Evolutionary conservation across 2,113 vertebrate genomes (phyloP).

Genomic region (Cyrtonyx montezumae): DNA sequence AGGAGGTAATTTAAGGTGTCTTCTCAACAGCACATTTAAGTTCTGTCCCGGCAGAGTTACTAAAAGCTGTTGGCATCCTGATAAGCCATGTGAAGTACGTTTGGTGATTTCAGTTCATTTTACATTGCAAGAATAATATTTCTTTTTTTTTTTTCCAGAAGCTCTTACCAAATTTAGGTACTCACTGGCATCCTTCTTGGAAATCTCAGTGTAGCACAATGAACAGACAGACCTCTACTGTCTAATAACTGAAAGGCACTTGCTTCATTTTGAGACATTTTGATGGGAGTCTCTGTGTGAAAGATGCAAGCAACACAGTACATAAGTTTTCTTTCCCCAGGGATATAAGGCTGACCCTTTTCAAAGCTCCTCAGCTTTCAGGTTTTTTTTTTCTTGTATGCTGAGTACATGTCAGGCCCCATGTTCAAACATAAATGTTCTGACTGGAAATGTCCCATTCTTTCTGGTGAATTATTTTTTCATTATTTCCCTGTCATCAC

Average conservation of each 20-base stretch:
- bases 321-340: neutral
- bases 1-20: neutral
- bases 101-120: neutral
- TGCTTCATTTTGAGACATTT: neutral
- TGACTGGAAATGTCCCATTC: neutral
- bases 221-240: neutral
- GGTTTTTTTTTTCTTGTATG: neutral
- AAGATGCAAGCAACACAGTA: neutral
- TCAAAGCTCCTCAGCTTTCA: neutral
- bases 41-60: neutral
- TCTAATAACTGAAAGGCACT: neutral
- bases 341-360: neutral
- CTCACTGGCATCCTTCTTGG: neutral
- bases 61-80: neutral
- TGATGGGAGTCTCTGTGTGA: neutral
- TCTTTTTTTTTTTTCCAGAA: neutral
- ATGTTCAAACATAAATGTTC: neutral
- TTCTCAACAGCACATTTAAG: neutral
- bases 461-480: neutral
- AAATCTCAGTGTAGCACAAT: neutral
- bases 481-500: slow-evolving; percentile 7
- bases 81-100: neutral
- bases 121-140: neutral
- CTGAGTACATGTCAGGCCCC: neutral
- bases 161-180: neutral